phyloP scores from a whole-genome alignment of 2,113 vertebrate species.

The Neopipo cinnamomea region DNA sequence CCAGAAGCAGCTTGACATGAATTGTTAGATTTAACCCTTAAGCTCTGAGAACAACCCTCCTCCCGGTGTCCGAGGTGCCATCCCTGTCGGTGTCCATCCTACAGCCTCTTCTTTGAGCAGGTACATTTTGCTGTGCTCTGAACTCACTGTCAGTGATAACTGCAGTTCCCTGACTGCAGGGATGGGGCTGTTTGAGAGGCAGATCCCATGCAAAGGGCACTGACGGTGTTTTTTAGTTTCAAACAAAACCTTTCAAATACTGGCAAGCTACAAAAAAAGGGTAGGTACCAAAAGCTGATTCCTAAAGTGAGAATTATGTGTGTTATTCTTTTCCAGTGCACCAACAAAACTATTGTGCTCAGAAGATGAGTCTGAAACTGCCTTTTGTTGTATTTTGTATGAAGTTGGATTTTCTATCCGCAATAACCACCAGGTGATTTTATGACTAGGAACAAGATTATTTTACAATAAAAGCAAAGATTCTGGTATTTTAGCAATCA shows the following conservation, averaged over 20 bases:
- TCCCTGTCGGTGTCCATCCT: not conserved
- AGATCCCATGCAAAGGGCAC: not conserved
- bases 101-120: not conserved
- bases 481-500: not conserved
- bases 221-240: not conserved
- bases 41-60: not conserved
- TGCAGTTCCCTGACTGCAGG: not conserved
- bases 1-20: not conserved
- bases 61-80: not conserved
- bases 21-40: not conserved
- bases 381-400: constrained; percentile 17
- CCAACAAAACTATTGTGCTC: constrained; percentile 9
- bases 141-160: not conserved
- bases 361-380: not conserved
- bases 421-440: not conserved
- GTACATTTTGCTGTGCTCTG: not conserved
- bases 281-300: not conserved
- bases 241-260: not conserved
- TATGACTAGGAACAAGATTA: constrained; percentile 14
- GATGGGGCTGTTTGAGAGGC: not conserved
- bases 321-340: not conserved
- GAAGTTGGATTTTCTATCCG: not conserved
- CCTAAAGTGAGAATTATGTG: not conserved
- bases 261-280: not conserved
- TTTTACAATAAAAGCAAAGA: not conserved